phyloP scores from a whole-genome alignment of 2,113 vertebrate genomes.

The Seriola rivoliana region DNA sequence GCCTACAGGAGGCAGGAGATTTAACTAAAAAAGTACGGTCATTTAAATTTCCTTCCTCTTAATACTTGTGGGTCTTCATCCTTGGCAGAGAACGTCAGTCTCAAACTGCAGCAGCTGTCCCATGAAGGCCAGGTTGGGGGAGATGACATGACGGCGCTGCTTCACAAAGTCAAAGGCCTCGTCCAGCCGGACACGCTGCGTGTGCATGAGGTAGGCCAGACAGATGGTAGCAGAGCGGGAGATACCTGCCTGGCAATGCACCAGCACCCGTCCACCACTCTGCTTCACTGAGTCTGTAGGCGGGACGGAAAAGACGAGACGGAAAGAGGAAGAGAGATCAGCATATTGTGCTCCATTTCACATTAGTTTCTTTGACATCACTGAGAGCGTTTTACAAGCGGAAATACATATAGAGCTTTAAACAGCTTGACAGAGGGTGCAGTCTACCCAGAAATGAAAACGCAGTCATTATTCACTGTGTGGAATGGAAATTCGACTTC shows the following conservation, averaged over 20 bases:
- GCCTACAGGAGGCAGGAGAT: neutral
- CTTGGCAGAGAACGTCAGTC: slow-evolving; percentile 83
- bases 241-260: slow-evolving; percentile 87
- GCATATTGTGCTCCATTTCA: slow-evolving; percentile 11
- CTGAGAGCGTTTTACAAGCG: neutral
- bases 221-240: slow-evolving; percentile 88
- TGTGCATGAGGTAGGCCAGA: slow-evolving; percentile 86
- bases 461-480: neutral
- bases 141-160: slow-evolving; percentile 83
- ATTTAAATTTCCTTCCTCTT: neutral
- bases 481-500: neutral
- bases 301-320: slow-evolving; percentile 8
- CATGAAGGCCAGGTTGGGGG: slow-evolving; percentile 87
- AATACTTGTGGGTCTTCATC: slow-evolving; percentile 34
- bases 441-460: neutral
- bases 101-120: slow-evolving; percentile 88
- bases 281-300: slow-evolving; percentile 84
- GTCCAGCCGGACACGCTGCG: slow-evolving; percentile 80
- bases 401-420: neutral
- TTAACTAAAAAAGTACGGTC: neutral
- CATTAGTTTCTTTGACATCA: neutral
- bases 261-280: slow-evolving; percentile 83
- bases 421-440: neutral
- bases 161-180: slow-evolving; percentile 88
- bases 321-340: slow-evolving; percentile 19